Percentiles rank a stretch among this genome's conserved stretches.
Evolutionary conservation across 2,888 invertebrate species (phyloP).

Genomic region (Lasiommata megera): DNA sequence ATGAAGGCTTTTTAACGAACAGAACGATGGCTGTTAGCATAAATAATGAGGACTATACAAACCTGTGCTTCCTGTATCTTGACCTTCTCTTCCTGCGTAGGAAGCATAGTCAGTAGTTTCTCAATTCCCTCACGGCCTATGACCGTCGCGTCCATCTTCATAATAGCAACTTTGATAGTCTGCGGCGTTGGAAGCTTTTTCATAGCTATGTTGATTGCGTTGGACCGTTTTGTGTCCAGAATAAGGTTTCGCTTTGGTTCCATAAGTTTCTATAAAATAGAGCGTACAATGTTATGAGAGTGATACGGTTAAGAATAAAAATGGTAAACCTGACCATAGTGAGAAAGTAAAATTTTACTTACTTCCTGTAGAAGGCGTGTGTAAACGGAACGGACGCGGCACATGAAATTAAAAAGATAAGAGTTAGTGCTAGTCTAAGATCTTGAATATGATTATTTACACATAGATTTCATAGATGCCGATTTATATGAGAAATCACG

Average conservation of each 20-base stretch:
- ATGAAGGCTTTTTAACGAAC: no score
- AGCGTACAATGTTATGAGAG: no score
- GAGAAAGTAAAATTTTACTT: background rate
- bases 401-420: background rate
- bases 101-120: constrained; percentile 98
- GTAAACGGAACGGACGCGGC: background rate
- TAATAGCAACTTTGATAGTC: constrained; percentile 98
- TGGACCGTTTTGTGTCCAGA: constrained; percentile 97
- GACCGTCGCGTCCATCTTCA: constrained; percentile 99
- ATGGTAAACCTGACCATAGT: background rate
- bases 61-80: constrained; percentile 97
- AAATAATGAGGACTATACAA: constrained; percentile 14
- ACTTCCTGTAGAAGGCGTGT: background rate
- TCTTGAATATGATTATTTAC: no score
- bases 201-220: constrained; percentile 99
- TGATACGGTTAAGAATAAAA: background rate
- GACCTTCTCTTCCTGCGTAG: constrained; percentile 97
- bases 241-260: constrained; percentile 85
- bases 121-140: constrained; percentile 99
- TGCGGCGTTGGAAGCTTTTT: constrained; percentile 98
- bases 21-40: no score
- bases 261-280: constrained; percentile 61
- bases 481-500: no score
- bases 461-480: no score
- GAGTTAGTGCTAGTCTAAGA: background rate